Evolutionary conservation across 2,113 vertebrate species (phyloP).

Genomic region (Sialia sialis): DNA sequence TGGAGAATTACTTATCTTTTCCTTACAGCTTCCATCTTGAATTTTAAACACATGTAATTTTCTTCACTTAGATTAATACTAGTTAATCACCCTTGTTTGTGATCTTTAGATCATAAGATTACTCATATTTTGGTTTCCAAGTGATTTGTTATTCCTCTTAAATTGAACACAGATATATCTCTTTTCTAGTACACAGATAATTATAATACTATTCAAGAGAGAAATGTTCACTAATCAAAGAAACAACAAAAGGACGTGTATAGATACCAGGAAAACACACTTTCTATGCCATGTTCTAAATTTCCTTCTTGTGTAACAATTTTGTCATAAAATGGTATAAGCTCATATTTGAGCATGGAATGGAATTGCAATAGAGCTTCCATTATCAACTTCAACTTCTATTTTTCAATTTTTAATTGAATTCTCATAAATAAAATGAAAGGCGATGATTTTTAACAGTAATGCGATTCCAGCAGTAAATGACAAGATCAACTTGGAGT

Average conservation of each 20-base stretch:
- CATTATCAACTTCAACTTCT: background rate
- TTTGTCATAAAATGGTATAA: background rate
- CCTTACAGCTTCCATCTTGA: background rate
- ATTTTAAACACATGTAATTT: background rate
- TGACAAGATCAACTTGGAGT: background rate
- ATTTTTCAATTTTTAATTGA: background rate
- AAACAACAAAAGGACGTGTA: background rate
- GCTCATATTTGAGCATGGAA: background rate
- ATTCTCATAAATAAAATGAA: background rate
- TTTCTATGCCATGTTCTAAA: background rate
- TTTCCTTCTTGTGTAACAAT: background rate
- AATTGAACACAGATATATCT: background rate
- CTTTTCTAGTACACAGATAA: background rate
- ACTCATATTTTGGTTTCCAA: background rate
- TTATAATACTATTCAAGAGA: background rate
- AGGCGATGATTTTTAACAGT: background rate
- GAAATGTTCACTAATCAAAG: background rate
- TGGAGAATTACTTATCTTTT: background rate
- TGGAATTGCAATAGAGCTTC: background rate
- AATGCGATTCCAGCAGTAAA: background rate
- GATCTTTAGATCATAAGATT: background rate
- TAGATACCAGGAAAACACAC: background rate
- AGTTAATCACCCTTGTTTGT: background rate
- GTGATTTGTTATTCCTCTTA: background rate
- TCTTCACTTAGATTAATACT: background rate